Evolutionary conservation across 2,797 vertebrate species (phyloP).

Genomic region (Myotis myotis): DNA sequence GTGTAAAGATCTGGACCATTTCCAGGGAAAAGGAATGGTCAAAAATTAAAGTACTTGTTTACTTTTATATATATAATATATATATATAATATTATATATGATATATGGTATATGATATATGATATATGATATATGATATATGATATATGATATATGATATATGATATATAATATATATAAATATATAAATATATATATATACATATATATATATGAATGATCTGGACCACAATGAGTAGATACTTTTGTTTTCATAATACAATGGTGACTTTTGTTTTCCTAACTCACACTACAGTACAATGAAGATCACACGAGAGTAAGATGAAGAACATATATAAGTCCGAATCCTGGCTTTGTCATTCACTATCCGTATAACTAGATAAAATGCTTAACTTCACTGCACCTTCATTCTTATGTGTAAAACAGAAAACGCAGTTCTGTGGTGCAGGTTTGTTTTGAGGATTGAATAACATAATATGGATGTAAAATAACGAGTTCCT

Average conservation of each 20-base stretch:
- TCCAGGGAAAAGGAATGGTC: background rate
- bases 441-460: background rate
- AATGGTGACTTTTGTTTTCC: background rate
- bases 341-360: background rate
- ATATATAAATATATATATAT: too few relatives aligned
- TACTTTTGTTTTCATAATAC: background rate
- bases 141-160: too few relatives aligned
- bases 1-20: background rate
- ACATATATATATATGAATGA: background rate
- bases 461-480: background rate
- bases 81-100: too few relatives aligned
- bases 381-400: background rate
- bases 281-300: background rate
- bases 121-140: too few relatives aligned
- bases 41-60: background rate
- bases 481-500: background rate
- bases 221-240: background rate
- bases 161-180: too few relatives aligned
- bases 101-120: too few relatives aligned
- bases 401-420: background rate
- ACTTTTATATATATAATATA: background rate
- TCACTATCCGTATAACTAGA: background rate
- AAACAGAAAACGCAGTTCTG: background rate
- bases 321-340: background rate
- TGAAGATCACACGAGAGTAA: background rate